Evolutionary conservation across 2,888 invertebrate species (phyloP).

Genomic region (Drosophila flavopinicola): DNA sequence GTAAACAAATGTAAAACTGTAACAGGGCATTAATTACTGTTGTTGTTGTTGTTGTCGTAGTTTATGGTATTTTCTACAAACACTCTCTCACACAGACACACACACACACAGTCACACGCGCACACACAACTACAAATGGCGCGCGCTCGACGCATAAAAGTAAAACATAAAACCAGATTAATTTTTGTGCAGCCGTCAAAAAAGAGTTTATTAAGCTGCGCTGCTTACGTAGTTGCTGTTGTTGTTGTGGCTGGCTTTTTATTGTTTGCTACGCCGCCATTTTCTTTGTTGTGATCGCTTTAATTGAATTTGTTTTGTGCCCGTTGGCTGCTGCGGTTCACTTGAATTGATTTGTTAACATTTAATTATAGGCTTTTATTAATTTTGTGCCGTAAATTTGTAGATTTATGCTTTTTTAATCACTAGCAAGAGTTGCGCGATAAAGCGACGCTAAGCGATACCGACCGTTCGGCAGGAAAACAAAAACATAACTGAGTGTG

Average conservation of each 20-base stretch:
- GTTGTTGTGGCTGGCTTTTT: slow-evolving; percentile 34
- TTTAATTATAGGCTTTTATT: slow-evolving; percentile 22
- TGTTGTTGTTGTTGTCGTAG: slow-evolving; percentile 54
- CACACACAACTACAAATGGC: slow-evolving; percentile 41
- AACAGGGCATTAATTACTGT: slow-evolving; percentile 55
- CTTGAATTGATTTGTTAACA: background rate
- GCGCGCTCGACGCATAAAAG: slow-evolving; percentile 63
- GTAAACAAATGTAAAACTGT: slow-evolving; percentile 74
- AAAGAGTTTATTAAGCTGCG: slow-evolving; percentile 67
- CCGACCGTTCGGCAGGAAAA: slow-evolving; percentile 42
- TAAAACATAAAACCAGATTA: slow-evolving; percentile 80
- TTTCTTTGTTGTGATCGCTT: slow-evolving; percentile 40
- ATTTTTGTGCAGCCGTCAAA: slow-evolving; percentile 66
- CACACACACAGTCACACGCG: slow-evolving; percentile 32
- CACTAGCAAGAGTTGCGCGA: slow-evolving; percentile 18
- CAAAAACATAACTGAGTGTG: slow-evolving; percentile 64
- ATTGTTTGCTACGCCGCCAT: slow-evolving; percentile 72
- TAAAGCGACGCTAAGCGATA: slow-evolving; percentile 23
- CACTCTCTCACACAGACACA: slow-evolving; percentile 28
- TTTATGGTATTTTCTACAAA: slow-evolving; percentile 70
- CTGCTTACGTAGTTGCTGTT: slow-evolving; percentile 59
- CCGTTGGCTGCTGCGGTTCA: background rate
- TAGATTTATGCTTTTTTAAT: slow-evolving; percentile 36
- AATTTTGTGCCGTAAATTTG: slow-evolving; percentile 25
- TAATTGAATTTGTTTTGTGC: slow-evolving; percentile 14